These are phyloP conservation scores for Aurelia aurita complex sp. Pacific DNA, from an alignment of 30 jellyfish, hydroid and myxozoan species.

Conservation along the genomic window DNA sequence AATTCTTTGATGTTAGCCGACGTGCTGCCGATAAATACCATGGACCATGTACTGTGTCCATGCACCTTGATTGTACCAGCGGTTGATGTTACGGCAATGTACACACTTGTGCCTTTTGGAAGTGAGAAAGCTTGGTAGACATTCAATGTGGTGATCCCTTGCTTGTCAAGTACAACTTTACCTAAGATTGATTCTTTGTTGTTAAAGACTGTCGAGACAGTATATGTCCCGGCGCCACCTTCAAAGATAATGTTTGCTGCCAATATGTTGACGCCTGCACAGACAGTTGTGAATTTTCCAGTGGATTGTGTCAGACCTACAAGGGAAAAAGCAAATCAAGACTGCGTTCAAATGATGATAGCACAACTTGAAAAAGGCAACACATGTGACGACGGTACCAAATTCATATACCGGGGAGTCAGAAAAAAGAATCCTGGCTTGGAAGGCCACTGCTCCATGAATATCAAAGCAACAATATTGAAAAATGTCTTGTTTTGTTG, in stretches of 20 bases:
- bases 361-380: too few relatives aligned
- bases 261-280: slow-evolving; percentile 80
- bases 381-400: too few relatives aligned
- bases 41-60: slow-evolving; percentile 83
- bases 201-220: slow-evolving; percentile 62
- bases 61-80: slow-evolving; percentile 54
- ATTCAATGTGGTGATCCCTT: slow-evolving; percentile 61
- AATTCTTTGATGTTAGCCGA: slow-evolving; percentile 67
- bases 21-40: slow-evolving; percentile 76
- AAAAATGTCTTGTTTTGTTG: too few relatives aligned
- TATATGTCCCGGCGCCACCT: slow-evolving; percentile 83
- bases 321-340: too few relatives aligned
- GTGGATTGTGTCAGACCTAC: slow-evolving; percentile 55
- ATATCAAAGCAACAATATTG: too few relatives aligned
- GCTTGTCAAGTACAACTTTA: slow-evolving; percentile 12
- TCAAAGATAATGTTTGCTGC: slow-evolving; percentile 87
- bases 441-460: too few relatives aligned
- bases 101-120: slow-evolving; percentile 74
- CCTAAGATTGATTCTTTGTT: slow-evolving; percentile 49
- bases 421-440: too few relatives aligned
- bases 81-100: slow-evolving; percentile 35
- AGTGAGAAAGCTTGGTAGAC: slow-evolving; percentile 71
- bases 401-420: too few relatives aligned
- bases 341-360: too few relatives aligned
- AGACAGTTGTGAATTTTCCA: slow-evolving; percentile 80